These are phyloP conservation scores for Hoplodrina ambigua DNA, from an alignment of 2,888 invertebrate species.

Conservation along the genomic window DNA sequence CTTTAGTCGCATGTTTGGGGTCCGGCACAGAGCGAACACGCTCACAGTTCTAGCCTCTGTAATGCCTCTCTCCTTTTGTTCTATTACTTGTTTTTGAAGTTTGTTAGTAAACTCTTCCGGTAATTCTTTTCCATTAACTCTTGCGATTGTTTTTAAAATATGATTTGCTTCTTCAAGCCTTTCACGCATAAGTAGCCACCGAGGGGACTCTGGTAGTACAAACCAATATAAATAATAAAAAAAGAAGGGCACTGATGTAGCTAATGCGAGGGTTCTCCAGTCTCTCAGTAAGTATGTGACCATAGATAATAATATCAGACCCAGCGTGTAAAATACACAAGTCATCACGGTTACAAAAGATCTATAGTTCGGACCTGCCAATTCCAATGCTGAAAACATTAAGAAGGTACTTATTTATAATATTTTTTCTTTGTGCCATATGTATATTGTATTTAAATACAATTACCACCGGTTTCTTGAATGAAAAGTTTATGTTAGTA, in stretches of 20 bases:
- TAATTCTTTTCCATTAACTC: constrained; percentile 93
- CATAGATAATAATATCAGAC: constrained; percentile 95
- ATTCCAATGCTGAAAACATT: constrained; percentile 93
- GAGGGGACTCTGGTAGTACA: constrained; percentile 96
- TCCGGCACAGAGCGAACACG: constrained; percentile 93
- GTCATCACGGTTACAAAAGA: constrained; percentile 98
- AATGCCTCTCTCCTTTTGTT: constrained; percentile 90
- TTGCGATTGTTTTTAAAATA: constrained; percentile 94
- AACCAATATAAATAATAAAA: constrained; percentile 96
- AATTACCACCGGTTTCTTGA: too few species aligned
- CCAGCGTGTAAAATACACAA: constrained; percentile 96
- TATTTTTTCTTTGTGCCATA: background rate
- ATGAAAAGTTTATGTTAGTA: too few species aligned
- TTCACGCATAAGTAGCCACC: constrained; percentile 97
- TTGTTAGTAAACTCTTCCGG: constrained; percentile 93
- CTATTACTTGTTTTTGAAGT: constrained; percentile 93
- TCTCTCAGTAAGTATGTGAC: constrained; percentile 96
- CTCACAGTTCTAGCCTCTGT: constrained; percentile 83
- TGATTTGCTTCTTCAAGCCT: constrained; percentile 95
- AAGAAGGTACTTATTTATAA: background rate
- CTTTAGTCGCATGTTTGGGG: constrained; percentile 97
- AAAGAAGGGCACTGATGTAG: constrained; percentile 96
- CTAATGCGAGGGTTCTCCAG: constrained; percentile 95
- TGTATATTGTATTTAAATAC: background rate
- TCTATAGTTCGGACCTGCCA: constrained; percentile 97